Conservation (phyloP, 2,113 vertebrate species). For the Antennarius striatus region DNA sequence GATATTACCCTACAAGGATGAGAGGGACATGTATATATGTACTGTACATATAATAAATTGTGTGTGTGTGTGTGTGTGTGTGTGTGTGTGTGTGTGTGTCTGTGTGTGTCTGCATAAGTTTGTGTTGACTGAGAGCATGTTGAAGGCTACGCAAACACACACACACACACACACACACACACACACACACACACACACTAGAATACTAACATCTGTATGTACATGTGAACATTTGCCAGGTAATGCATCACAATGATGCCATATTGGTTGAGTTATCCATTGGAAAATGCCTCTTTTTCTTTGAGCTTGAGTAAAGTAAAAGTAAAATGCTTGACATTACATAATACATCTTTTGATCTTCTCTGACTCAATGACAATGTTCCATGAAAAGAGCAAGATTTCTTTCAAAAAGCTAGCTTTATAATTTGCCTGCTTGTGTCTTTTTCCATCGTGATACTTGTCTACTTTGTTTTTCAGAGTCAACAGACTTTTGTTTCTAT, state of each 20-base stretch:
- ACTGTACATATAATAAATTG: too few relatives aligned
- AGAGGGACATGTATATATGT: too few relatives aligned
- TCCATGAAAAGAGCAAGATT: not conserved
- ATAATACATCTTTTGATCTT: conserved; percentile 17
- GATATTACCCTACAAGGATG: too few relatives aligned
- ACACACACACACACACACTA: too few relatives aligned
- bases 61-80: too few relatives aligned
- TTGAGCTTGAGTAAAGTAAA: not conserved
- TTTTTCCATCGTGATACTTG: not conserved
- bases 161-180: too few relatives aligned
- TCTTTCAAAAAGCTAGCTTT: not conserved
- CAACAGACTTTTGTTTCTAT: not conserved
- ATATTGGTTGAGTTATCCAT: too few relatives aligned
- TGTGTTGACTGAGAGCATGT: too few relatives aligned
- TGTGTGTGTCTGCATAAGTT: too few relatives aligned
- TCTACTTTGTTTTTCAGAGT: not conserved
- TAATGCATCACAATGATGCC: not conserved
- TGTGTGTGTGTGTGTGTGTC: too few relatives aligned
- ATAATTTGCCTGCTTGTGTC: not conserved
- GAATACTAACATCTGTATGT: not conserved
- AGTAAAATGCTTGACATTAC: conserved; percentile 22
- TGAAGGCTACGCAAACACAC: too few relatives aligned
- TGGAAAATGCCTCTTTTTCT: too few relatives aligned
- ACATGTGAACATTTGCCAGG: not conserved
- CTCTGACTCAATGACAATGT: not conserved